Base-by-base conservation (phyloP, 2,888 invertebrate species). In the Phengaris arion region DNA sequence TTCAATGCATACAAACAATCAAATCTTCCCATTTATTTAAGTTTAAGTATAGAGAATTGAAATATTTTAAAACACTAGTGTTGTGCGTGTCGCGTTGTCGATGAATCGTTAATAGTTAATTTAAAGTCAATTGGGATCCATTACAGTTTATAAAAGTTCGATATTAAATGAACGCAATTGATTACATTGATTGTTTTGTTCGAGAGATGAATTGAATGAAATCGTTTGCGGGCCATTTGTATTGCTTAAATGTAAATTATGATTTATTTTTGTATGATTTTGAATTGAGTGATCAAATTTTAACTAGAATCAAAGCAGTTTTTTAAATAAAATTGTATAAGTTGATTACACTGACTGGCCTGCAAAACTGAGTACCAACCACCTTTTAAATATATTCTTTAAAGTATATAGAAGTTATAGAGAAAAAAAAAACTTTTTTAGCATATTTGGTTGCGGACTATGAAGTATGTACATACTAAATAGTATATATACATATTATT, bases 121-220 rank as follows among this genome's bases (percentile, higher is more conserved):
- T 91, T 87, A 91, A 89, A 90, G 85, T 89, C 92, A 92, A 92
- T 92, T 92, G 93, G 88, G 89, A 87, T 91, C 90, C 84, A 92
- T 92, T 92, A 91, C 88, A 86, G 83, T 89, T 88, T 87, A 86
- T 90, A 91, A 89, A 90, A 90, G 83, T 88, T 84, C 84, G 86
- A 89, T 91, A 91, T 89, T 84, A 85, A 87, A 90, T 89, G 86
- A 86, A 80, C 84, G 83, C 81, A 82, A 80, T 84, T 87, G 87
- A 92, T 92, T 86, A 87, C 90, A 87, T 88, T 87, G 90, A 89
- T 89, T 88, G 89, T 87, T 85, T 86, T 81, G 82, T 81, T 78
- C 81, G 81, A 90, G 86, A 89, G 82, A 88, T 90, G 88, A 83
- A 84, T 87, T 83, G 83, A 85, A 85, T 87, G 83, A 85, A 86